phyloP scores from a whole-genome alignment of 2,888 invertebrate genomes.

The Antheraea yamamai region DNA sequence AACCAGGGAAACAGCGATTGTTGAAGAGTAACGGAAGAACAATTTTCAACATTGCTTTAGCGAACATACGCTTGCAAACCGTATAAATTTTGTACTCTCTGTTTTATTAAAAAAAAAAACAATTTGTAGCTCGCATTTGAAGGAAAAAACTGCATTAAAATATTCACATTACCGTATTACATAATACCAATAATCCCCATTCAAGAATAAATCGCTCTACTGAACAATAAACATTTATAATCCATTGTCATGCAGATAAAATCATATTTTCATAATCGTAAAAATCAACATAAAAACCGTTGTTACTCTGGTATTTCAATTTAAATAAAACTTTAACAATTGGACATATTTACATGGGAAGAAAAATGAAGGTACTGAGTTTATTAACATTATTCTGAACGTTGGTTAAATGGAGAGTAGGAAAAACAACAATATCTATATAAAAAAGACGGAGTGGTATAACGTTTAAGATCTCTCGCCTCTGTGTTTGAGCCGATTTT shows the following conservation, averaged over 20 bases:
- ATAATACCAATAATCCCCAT: neutral
- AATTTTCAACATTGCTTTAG: no score
- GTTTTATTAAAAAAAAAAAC: no score
- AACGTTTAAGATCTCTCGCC: no score
- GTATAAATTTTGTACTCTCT: no score
- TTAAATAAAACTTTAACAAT: neutral
- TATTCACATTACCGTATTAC: neutral
- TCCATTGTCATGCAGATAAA: neutral
- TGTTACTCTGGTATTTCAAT: neutral
- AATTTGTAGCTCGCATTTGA: neutral
- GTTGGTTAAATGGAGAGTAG: neutral
- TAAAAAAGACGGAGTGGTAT: no score
- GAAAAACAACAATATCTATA: neutral
- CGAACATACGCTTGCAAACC: no score
- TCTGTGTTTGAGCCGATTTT: no score
- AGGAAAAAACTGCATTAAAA: neutral
- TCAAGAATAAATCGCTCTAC: neutral
- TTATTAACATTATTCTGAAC: neutral
- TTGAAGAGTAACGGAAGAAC: no score
- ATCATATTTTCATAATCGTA: slow-evolving; percentile 5
- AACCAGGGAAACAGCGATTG: no score
- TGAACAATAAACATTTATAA: slow-evolving; percentile 6
- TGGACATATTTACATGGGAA: neutral
- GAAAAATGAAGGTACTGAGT: neutral
- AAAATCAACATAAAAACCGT: neutral